Conservation (phyloP, 2,888 invertebrate species). For the Thymelicus acteon region DNA sequence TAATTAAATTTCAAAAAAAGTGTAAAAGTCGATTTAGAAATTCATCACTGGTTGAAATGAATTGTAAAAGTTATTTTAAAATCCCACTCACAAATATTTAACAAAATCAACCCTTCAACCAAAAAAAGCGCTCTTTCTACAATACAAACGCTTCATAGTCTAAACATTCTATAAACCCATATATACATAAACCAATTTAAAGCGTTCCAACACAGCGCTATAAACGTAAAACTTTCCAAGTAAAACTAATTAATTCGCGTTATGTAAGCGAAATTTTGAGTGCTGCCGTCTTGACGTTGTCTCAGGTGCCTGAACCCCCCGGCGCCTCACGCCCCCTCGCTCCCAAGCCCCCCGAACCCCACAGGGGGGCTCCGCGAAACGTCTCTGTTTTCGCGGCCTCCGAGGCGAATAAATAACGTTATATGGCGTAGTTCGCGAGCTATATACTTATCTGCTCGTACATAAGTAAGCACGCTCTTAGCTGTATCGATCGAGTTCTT, state of each 20-base stretch:
- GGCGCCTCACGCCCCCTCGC: conserved; percentile 20
- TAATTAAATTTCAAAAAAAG: too few species aligned
- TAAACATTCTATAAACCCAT: not conserved
- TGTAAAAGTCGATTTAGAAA: too few species aligned
- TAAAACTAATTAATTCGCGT: conserved; percentile 60
- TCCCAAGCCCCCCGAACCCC: conserved; percentile 22
- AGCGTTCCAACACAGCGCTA: conserved; percentile 7
- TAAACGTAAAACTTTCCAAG: conserved; percentile 52
- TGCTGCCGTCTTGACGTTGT: conserved; percentile 60
- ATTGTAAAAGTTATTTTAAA: too few species aligned
- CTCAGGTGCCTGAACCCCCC: conserved; percentile 59
- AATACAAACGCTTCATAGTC: not conserved
- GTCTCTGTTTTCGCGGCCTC: conserved; percentile 62
- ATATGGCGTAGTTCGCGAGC: conserved; percentile 40
- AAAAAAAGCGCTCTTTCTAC: too few species aligned
- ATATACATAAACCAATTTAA: conserved; percentile 12
- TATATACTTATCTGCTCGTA: conserved; percentile 37
- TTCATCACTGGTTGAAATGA: too few species aligned
- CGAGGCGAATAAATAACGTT: conserved; percentile 55
- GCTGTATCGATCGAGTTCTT: conserved; percentile 23
- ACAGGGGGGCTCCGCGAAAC: conserved; percentile 40
- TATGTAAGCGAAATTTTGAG: conserved; percentile 63
- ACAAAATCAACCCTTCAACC: too few species aligned
- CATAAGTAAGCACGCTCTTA: conserved; percentile 30
- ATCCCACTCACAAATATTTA: too few species aligned